phyloP scores from a whole-genome alignment of 2,113 vertebrate species.

The Chamaetylas fuelleborni region DNA sequence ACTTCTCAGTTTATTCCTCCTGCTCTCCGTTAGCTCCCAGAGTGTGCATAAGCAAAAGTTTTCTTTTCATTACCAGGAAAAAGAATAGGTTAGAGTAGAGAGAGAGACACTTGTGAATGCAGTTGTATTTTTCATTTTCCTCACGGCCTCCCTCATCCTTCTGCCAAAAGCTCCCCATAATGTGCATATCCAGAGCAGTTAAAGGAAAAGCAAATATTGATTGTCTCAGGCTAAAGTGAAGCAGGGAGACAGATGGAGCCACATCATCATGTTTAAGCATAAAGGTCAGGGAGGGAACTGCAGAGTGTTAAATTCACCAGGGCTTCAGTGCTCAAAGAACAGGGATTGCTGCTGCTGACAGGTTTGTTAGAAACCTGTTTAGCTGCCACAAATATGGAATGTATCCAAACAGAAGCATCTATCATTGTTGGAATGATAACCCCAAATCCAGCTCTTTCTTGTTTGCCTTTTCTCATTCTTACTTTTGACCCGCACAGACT shows the following conservation, averaged over 20 bases:
- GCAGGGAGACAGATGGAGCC: slow-evolving; percentile 58
- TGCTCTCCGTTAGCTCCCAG: neutral
- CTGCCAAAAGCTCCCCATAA: neutral
- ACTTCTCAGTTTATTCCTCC: neutral
- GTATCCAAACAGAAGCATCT: slow-evolving; percentile 4
- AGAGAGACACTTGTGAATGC: neutral
- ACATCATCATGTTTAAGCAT: slow-evolving; percentile 19
- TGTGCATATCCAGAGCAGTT: neutral
- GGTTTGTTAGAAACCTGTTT: slow-evolving; percentile 18
- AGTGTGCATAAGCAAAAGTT: neutral
- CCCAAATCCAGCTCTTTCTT: neutral
- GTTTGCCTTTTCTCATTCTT: neutral
- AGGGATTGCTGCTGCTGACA: slow-evolving; percentile 7
- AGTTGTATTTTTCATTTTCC: slow-evolving; percentile 21
- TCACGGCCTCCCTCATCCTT: neutral
- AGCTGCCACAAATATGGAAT: neutral
- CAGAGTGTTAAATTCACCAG: slow-evolving; percentile 23
- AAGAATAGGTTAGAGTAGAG: neutral
- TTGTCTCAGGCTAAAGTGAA: slow-evolving; percentile 20
- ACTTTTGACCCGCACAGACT: neutral
- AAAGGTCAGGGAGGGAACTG: slow-evolving; percentile 47
- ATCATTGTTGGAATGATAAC: slow-evolving; percentile 4
- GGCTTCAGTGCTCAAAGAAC: neutral
- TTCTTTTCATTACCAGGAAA: neutral
- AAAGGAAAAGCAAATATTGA: slow-evolving; percentile 65